Conservation (phyloP, 2,113 vertebrate genomes). For the Andinoacara biseriatus region DNA sequence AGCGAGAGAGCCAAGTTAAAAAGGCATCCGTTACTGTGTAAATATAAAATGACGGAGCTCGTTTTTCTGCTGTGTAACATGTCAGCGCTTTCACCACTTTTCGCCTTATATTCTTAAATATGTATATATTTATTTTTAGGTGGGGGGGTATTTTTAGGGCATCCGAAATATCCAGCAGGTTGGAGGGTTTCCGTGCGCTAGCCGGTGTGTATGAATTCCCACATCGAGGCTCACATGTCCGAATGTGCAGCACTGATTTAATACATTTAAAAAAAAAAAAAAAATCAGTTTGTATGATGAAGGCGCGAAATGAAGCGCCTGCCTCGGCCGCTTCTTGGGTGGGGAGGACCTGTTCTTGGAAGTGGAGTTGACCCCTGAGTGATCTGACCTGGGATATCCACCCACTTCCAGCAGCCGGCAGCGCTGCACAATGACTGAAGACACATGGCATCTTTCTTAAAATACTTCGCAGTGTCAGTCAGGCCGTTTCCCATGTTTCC, state of each 20-base stretch:
- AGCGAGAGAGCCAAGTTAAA: conserved; percentile 61
- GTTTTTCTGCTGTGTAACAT: conserved; percentile 26
- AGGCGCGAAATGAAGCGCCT: conserved; percentile 46
- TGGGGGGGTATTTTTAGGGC: background rate
- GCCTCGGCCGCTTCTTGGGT: conserved; percentile 50
- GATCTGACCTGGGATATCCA: conserved; percentile 60
- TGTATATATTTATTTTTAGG: background rate
- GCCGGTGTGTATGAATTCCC: background rate
- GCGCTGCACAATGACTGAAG: conserved; percentile 51
- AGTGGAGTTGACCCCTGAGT: conserved; percentile 65
- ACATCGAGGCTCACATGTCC: background rate
- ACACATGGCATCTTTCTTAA: conserved; percentile 49
- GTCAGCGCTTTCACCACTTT: conserved; percentile 14
- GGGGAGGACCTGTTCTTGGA: conserved; percentile 51
- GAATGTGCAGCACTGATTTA: conserved; percentile 39
- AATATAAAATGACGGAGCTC: conserved; percentile 63
- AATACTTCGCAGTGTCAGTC: conserved; percentile 51
- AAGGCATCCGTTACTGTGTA: conserved; percentile 47
- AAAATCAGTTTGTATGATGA: conserved; percentile 37
- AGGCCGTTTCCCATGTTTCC: conserved; percentile 64
- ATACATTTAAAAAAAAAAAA: background rate
- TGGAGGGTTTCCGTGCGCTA: background rate
- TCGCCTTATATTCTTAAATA: background rate
- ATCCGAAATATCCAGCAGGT: background rate
- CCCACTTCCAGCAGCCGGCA: conserved; percentile 55